Evolutionary conservation across 1,140 invertebrate species (phyloP).

Genomic region (Oryzaephilus surinamensis): DNA sequence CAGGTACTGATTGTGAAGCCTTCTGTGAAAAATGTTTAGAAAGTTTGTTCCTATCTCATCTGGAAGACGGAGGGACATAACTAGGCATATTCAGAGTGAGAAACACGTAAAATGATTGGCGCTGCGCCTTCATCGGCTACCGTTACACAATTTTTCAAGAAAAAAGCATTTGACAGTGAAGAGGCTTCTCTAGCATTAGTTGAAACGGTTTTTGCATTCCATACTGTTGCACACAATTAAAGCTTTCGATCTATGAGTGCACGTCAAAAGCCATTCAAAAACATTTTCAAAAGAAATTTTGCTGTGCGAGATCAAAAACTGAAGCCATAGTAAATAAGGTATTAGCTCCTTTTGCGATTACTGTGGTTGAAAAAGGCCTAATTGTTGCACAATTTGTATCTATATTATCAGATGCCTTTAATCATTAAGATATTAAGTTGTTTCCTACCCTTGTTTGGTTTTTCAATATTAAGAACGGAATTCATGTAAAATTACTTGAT

Average conservation of each 20-base stretch:
- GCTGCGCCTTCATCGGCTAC: constrained; percentile 1
- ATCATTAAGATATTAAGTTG: constrained; percentile 9
- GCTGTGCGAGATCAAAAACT: constrained; percentile 8
- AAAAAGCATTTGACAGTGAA: constrained; percentile 3
- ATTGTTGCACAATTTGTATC: background rate
- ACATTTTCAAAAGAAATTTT: constrained; percentile 7
- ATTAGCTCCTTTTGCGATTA: background rate
- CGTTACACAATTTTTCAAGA: constrained; percentile 6
- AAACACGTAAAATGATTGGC: background rate
- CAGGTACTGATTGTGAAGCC: background rate
- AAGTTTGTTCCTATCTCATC: background rate
- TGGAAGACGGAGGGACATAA: background rate
- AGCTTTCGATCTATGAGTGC: constrained; percentile 22
- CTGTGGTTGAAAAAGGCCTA: constrained; percentile 9
- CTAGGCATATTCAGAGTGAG: background rate
- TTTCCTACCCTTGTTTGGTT: constrained; percentile 11
- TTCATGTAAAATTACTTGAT: constrained; percentile 13
- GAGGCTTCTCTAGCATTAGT: constrained; percentile 8
- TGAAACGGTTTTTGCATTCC: constrained; percentile 16
- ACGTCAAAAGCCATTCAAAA: constrained; percentile 16
- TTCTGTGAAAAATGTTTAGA: background rate
- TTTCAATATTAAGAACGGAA: constrained; percentile 9
- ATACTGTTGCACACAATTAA: constrained; percentile 16
- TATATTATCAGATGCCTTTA: constrained; percentile 1
- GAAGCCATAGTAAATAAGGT: constrained; percentile 7